Evolutionary conservation across 35 echinoderm and acorn worm genomes (phyloP), one percentile per base, ranked within the genome.

Genomic region (Strongylocentrotus purpuratus): DNA sequence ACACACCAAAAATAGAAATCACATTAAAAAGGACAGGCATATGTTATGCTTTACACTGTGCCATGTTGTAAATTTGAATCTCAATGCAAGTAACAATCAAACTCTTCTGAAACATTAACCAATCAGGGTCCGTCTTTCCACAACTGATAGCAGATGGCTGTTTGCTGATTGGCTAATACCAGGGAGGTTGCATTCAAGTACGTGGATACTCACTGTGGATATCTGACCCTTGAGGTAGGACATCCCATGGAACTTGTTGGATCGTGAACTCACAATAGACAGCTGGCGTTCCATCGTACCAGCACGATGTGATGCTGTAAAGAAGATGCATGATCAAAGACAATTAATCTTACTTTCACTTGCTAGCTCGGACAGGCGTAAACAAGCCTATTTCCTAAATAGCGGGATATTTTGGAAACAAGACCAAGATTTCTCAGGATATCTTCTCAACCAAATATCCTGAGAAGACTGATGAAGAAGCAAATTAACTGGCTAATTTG

Each of bases 251-350:
- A 97, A 31, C 33, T 96, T 94, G 22, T 88, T 94, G 33, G 96
- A 96, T 28, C 33, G 61, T 12, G 88, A 35, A 95, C 94, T 96
- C 14, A 97, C 95, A 20, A 97, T 96, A 25, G 95, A 96, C 88
- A 96, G 46, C 94, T 97, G 97, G 1, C 97, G 94, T 28, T 95
- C 94, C 85, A 92, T 93, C 25, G 87, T 46, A 47, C 47, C 96
- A 48, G 95, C 86, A 85, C 95, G 32, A 88, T 94, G 94, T 2
- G 90, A 70, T 31, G 55, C 92, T 94, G 92, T 5, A 94, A 28
- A 78, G 28, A 28, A 78, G 0, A 78, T 0, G 50, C 50, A 55
- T 55, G 10, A 55, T 55, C 50, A 55, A 55, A n/a, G 22, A 78
- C 20, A 78, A 78, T 28, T 78, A n/a, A 78, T n/a, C 2, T 78